A percentile compares a stretch with the other conserved stretches of the same genome.
Evolutionary conservation across 1,140 invertebrate genomes (phyloP).

Genomic region (Eupeodes corollae): DNA sequence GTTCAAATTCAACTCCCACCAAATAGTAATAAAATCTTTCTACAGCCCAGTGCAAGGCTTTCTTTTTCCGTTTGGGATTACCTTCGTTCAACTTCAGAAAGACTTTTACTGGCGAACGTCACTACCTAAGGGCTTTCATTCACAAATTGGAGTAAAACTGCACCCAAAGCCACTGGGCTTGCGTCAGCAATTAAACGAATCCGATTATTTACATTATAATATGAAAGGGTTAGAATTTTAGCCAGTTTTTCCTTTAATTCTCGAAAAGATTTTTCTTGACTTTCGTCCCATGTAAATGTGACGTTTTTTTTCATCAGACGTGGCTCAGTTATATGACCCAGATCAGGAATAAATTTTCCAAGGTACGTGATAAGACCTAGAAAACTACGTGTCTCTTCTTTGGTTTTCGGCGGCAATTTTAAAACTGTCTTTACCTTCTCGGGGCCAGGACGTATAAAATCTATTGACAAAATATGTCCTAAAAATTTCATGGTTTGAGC

Average conservation of each 20-base stretch:
- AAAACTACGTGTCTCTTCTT: conserved; percentile 27
- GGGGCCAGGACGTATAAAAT: conserved; percentile 11
- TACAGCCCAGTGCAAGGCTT: conserved; percentile 24
- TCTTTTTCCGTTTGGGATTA: conserved; percentile 37
- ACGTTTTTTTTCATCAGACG: conserved; percentile 6
- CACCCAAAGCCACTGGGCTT: not conserved
- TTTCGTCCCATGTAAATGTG: conserved; percentile 6
- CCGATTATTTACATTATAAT: conserved; percentile 7
- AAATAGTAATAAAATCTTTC: conserved; percentile 16
- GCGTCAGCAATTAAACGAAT: conserved; percentile 14
- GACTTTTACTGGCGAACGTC: conserved; percentile 25
- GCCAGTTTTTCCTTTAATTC: conserved; percentile 11
- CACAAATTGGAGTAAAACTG: conserved; percentile 8
- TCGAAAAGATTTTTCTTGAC: conserved; percentile 13
- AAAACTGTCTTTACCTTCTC: conserved; percentile 11
- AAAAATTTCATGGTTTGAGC: conserved; percentile 10
- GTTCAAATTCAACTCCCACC: conserved; percentile 22
- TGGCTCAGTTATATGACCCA: conserved; percentile 9
- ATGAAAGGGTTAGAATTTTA: conserved; percentile 8
- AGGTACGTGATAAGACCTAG: conserved; percentile 27
- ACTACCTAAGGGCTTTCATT: conserved; percentile 11
- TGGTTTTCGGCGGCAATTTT: conserved; percentile 7
- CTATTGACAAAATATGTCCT: conserved; percentile 8
- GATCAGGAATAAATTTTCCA: conserved; percentile 24
- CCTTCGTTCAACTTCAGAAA: conserved; percentile 18